Evolutionary conservation across 2,113 vertebrate species (phyloP).

Genomic region (Rana temporaria): DNA sequence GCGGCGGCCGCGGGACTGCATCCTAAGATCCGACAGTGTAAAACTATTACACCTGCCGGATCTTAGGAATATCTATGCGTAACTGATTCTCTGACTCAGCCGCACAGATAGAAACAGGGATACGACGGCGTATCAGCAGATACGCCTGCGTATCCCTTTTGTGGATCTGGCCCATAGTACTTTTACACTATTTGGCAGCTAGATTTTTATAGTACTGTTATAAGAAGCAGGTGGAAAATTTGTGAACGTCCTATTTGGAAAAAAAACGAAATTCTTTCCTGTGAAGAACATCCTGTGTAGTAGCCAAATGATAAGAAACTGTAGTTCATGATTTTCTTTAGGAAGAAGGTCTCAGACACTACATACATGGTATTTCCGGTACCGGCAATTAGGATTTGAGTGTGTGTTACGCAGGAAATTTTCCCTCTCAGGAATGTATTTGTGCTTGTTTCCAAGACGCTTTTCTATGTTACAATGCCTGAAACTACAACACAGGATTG

Average conservation of each 20-base stretch:
- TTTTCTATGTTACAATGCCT: slow-evolving; percentile 9
- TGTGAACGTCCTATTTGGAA: slow-evolving; percentile 29
- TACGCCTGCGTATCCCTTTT: no score
- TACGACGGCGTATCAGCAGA: no score
- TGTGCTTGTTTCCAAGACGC: slow-evolving; percentile 39
- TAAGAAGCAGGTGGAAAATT: slow-evolving; percentile 35
- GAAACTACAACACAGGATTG: slow-evolving; percentile 56
- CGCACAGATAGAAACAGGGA: no score
- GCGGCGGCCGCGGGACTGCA: no score
- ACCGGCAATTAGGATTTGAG: neutral
- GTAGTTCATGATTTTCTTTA: neutral
- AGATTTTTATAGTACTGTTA: neutral
- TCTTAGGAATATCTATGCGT: no score
- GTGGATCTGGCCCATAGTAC: no score
- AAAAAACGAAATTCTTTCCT: slow-evolving; percentile 22
- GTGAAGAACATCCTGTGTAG: neutral
- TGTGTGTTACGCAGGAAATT: slow-evolving; percentile 32
- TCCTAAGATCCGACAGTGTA: no score
- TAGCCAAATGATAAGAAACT: slow-evolving; percentile 48
- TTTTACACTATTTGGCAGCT: neutral
- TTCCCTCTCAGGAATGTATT: slow-evolving; percentile 30
- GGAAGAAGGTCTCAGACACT: neutral
- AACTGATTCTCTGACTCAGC: no score
- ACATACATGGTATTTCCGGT: slow-evolving; percentile 53
- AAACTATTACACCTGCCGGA: no score